Base-by-base conservation (phyloP, 2,888 invertebrate species). In the Lasioglossum malachurum region DNA sequence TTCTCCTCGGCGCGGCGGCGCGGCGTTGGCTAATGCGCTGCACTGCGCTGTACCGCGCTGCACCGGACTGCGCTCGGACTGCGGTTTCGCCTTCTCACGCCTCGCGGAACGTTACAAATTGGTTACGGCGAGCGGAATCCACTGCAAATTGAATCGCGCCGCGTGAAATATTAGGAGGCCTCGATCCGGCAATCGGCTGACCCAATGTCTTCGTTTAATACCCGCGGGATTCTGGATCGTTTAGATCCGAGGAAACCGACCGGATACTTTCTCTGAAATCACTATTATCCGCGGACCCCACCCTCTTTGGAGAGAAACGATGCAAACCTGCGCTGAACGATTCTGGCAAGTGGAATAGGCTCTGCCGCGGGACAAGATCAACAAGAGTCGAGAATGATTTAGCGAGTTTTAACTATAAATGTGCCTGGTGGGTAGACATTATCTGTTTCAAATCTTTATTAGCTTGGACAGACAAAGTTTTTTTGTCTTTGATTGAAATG, bases 1-100 rank as follows among this genome's bases (percentile, higher is more conserved):
- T 69, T 35, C 69, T 38, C 38, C 38, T 38, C 8, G 38, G 35
- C 46, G 16, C 8, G 38, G 35, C 46, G 16, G 46, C 16, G 46
- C 46, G 46, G 46, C 71, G 60, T 16, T 27, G 27, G 57, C 60
- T 81, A 82, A 76, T 80, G 82, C 74, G 75, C 49, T 27, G 60
- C 60, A 5, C 27, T 10, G 60, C 60, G 60, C 27, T n/a, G n/a
- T 12, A n/a, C n/a, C 8, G 53, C 19, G 10, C n/a, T 53, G 53
- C 53, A 19, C 7, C n/a, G 23, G n/a, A 12, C 27, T 60, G n/a
- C 27, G 27, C 60, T 27, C 35, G 78, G 49, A 12, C 72, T 87
- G 87, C 83, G 87, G 87, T 87, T 87, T 84, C 84, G 84, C 75
- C 82, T 87, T 88, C 88, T 88, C 88, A 84, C 87, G 87, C 78